Percentiles rank a stretch among this genome's conserved stretches.
These are phyloP conservation scores for Glyphotaelius pellucidus DNA, from an alignment of 2,888 invertebrate genomes.

Conservation along the genomic window DNA sequence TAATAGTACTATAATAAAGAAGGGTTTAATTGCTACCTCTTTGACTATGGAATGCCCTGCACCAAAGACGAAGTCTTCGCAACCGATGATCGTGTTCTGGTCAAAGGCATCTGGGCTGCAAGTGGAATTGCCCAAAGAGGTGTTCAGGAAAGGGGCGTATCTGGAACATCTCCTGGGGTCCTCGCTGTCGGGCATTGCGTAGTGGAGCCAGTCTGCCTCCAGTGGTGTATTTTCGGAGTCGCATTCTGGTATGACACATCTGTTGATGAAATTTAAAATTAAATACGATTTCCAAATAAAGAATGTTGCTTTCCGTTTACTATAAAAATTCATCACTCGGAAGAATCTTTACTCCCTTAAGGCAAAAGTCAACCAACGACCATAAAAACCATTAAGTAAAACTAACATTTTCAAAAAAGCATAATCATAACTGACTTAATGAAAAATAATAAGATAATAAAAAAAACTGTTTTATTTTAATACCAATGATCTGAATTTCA, in stretches of 20 bases:
- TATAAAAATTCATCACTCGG: too few relatives aligned
- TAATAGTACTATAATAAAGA: neutral
- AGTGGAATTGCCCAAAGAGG: constrained; percentile 60
- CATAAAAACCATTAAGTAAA: too few relatives aligned
- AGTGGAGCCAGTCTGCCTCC: constrained; percentile 71
- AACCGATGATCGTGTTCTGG: constrained; percentile 69
- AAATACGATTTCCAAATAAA: neutral
- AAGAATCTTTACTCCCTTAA: too few relatives aligned
- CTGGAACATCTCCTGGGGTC: constrained; percentile 70
- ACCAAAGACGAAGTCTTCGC: constrained; percentile 72
- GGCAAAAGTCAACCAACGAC: too few relatives aligned
- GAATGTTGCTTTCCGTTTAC: too few relatives aligned
- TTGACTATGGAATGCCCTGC: constrained; percentile 72
- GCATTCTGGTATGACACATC: constrained; percentile 75
- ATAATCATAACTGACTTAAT: too few relatives aligned
- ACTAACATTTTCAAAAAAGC: too few relatives aligned
- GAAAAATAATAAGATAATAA: too few relatives aligned
- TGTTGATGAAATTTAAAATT: constrained; percentile 67
- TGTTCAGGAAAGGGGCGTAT: constrained; percentile 67
- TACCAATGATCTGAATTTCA: too few relatives aligned
- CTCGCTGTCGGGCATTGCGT: constrained; percentile 71
- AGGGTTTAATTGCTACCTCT: constrained; percentile 68
- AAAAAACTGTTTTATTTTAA: too few relatives aligned
- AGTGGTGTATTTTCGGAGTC: constrained; percentile 69
- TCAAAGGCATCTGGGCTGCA: constrained; percentile 71